These are phyloP conservation scores for Pteromalus puparum DNA, from an alignment of 1,140 invertebrate genomes.

Conservation along the genomic window DNA sequence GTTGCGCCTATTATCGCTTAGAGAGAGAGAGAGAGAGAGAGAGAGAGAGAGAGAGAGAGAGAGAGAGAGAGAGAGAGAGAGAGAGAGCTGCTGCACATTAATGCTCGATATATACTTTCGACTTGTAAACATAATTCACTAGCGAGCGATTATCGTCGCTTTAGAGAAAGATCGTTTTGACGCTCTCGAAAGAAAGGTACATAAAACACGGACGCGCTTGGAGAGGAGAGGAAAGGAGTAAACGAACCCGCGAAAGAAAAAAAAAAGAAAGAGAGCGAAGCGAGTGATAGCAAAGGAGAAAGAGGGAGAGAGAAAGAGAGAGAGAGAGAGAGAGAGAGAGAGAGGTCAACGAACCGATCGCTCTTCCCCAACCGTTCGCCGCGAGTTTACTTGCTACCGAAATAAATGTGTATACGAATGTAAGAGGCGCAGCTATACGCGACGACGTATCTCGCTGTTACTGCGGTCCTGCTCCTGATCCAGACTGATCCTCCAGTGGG, in stretches of 20 bases:
- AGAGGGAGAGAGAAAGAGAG: constrained; percentile 38
- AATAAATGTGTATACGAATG: constrained; percentile 58
- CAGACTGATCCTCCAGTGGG: constrained; percentile 66
- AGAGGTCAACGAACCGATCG: constrained; percentile 62
- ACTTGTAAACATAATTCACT: no score
- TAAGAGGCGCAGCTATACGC: constrained; percentile 30
- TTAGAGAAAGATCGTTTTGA: no score
- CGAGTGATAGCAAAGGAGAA: constrained; percentile 16
- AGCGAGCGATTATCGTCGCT: no score
- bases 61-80: no score
- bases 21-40: no score
- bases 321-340: constrained; percentile 33
- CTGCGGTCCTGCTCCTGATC: constrained; percentile 57
- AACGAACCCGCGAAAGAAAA: constrained; percentile 12
- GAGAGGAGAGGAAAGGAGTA: background rate
- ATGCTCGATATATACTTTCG: no score
- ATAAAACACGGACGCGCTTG: background rate
- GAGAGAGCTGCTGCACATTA: no score
- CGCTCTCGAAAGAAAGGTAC: background rate
- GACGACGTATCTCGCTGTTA: background rate
- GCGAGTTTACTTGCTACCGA: constrained; percentile 67
- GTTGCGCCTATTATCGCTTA: background rate
- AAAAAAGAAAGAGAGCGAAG: constrained; percentile 15
- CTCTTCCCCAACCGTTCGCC: constrained; percentile 61
- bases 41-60: no score